Evolutionary conservation across 2,888 invertebrate species (phyloP).

Genomic region (Busseola fusca): DNA sequence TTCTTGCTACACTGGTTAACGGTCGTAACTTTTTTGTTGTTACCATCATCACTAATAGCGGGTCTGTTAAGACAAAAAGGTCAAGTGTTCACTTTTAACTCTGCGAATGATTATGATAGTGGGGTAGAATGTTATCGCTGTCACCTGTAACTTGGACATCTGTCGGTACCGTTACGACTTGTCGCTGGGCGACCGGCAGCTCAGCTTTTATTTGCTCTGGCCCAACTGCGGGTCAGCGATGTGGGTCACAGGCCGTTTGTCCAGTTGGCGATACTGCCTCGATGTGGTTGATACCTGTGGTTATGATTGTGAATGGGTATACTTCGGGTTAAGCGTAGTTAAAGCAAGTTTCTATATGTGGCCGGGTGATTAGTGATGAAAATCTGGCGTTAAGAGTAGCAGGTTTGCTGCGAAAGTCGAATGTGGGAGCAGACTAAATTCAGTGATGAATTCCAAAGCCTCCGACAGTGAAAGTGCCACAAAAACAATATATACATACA

Average conservation of each 20-base stretch:
- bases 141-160: conserved; percentile 17
- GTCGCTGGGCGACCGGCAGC: conserved; percentile 59
- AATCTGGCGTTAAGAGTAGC: neutral
- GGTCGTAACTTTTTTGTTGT: neutral
- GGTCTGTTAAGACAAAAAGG: neutral
- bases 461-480: neutral
- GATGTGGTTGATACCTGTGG: conserved; percentile 20
- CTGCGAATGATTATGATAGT: neutral
- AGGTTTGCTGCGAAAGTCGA: neutral
- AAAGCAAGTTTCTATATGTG: neutral
- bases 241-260: conserved; percentile 63
- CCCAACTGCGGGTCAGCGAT: conserved; percentile 54
- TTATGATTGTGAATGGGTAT: neutral
- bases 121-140: neutral
- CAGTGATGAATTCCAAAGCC: no score
- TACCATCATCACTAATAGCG: neutral
- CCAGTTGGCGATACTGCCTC: conserved; percentile 42
- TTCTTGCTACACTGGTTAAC: neutral
- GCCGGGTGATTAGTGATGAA: neutral
- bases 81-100: neutral
- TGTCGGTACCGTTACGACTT: conserved; percentile 70
- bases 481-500: neutral
- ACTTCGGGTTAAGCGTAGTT: neutral
- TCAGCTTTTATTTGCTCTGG: conserved; percentile 69
- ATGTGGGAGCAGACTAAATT: neutral